Percentiles rank a stretch among this genome's conserved stretches.
Evolutionary conservation across 1,140 invertebrate species (phyloP).

Genomic region (Microplitis mediator): DNA sequence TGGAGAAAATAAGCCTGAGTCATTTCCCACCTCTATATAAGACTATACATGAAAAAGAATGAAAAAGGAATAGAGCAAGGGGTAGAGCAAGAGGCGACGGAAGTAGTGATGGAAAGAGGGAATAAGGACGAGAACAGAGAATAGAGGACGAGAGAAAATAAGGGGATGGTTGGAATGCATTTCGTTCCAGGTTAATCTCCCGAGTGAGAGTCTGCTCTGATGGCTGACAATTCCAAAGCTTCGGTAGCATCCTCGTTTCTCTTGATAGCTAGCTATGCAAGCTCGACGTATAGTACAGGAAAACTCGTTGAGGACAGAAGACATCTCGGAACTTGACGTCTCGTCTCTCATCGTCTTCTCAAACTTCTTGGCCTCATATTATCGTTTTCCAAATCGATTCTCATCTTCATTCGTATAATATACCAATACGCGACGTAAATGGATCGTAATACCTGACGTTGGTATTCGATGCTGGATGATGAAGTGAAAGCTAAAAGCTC

Average conservation of each 20-base stretch:
- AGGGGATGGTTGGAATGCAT: slow-evolving; percentile 42
- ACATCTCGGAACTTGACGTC: not conserved
- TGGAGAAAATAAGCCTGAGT: slow-evolving; percentile 55
- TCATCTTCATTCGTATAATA: slow-evolving; percentile 46
- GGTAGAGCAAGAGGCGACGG: not conserved
- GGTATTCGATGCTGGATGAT: slow-evolving; percentile 34
- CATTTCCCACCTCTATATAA: not conserved
- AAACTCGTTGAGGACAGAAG: too few species aligned
- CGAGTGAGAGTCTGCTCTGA: slow-evolving; percentile 42
- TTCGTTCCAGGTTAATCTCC: slow-evolving; percentile 54
- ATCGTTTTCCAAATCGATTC: slow-evolving; percentile 49
- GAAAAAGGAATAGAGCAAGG: not conserved
- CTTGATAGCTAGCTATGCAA: not conserved
- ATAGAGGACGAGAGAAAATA: not conserved
- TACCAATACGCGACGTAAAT: slow-evolving; percentile 47
- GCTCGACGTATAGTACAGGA: slow-evolving; percentile 21
- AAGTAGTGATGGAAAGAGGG: not conserved
- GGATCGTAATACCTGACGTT: slow-evolving; percentile 45
- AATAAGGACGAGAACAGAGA: not conserved
- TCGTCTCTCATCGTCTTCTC: slow-evolving; percentile 24
- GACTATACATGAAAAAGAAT: not conserved
- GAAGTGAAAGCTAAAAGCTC: not conserved
- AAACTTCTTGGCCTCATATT: slow-evolving; percentile 38
- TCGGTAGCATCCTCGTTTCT: slow-evolving; percentile 39
- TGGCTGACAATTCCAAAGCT: slow-evolving; percentile 54